phyloP scores from a whole-genome alignment of 2,888 invertebrate species.

The Molorchus minor region DNA sequence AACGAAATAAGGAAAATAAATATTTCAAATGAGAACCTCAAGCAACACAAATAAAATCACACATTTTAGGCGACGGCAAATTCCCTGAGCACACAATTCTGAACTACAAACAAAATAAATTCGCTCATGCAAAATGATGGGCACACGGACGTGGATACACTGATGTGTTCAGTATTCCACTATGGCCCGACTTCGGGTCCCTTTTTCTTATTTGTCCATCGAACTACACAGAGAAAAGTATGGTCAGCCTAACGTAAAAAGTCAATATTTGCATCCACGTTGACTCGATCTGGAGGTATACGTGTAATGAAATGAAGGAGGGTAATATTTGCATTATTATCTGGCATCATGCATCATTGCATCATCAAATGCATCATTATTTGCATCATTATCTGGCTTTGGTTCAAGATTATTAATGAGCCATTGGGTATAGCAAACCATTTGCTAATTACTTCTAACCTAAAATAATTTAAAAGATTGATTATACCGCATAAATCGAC shows the following conservation, averaged over 20 bases:
- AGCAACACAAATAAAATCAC: constrained; percentile 57
- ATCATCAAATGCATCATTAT: too few species aligned
- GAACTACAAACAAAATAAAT: constrained; percentile 57
- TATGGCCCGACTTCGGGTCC: constrained; percentile 25
- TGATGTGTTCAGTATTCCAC: constrained; percentile 33
- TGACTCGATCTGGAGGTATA: too few species aligned
- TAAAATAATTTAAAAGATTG: too few species aligned
- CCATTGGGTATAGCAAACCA: too few species aligned
- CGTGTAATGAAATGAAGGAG: too few species aligned
- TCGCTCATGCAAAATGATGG: constrained; percentile 59
- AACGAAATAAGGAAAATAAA: constrained; percentile 17
- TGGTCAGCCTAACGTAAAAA: background rate
- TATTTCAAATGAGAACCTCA: constrained; percentile 34
- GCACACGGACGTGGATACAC: constrained; percentile 46
- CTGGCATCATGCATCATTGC: too few species aligned
- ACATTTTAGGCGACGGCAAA: constrained; percentile 50
- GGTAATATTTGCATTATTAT: too few species aligned
- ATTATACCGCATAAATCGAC: too few species aligned
- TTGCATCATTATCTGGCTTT: too few species aligned
- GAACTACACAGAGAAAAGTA: constrained; percentile 15
- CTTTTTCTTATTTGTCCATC: constrained; percentile 27
- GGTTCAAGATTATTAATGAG: too few species aligned
- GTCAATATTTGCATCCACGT: too few species aligned
- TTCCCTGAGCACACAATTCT: constrained; percentile 49
- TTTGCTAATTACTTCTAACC: too few species aligned